phyloP scores from a whole-genome alignment of 2,113 vertebrate species.

The Thamnophis sirtalis region DNA sequence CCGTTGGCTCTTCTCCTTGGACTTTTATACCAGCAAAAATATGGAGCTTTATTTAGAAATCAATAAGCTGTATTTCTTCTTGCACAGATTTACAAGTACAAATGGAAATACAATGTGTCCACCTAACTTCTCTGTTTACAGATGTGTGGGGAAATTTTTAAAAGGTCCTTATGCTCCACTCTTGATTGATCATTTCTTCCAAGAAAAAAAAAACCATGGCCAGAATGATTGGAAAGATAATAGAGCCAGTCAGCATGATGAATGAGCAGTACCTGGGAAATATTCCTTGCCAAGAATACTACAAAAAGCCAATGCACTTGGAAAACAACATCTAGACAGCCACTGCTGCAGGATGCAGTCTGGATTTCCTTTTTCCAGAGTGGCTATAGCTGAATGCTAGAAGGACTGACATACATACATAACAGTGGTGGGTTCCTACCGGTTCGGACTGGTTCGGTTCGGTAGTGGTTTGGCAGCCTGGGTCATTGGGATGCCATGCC shows the following conservation, averaged over 20 bases:
- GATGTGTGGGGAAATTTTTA: not conserved
- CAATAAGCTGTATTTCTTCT: not conserved
- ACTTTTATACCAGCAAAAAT: not conserved
- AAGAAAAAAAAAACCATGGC: not conserved
- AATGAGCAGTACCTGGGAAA: not conserved
- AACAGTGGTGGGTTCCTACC: too few relatives aligned
- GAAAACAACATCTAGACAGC: not conserved
- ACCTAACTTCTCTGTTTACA: not conserved
- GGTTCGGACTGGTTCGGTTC: too few relatives aligned
- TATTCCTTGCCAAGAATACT: not conserved
- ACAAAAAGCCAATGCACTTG: not conserved
- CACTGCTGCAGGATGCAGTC: not conserved
- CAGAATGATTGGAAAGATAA: not conserved
- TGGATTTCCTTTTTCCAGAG: not conserved
- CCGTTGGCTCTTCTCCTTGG: not conserved
- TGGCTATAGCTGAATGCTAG: accelerated
- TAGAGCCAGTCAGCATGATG: not conserved
- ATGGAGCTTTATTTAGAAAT: not conserved
- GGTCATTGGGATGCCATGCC: too few relatives aligned
- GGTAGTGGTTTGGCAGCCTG: too few relatives aligned
- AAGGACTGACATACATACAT: not conserved
- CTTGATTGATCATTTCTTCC: not conserved
- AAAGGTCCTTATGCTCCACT: not conserved
- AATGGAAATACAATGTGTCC: not conserved
- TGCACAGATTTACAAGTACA: not conserved